A percentile compares a stretch with the other conserved stretches of the same genome.
phyloP scores from a whole-genome alignment of 2,888 invertebrate species.

The Macrostomum cliftonense region DNA sequence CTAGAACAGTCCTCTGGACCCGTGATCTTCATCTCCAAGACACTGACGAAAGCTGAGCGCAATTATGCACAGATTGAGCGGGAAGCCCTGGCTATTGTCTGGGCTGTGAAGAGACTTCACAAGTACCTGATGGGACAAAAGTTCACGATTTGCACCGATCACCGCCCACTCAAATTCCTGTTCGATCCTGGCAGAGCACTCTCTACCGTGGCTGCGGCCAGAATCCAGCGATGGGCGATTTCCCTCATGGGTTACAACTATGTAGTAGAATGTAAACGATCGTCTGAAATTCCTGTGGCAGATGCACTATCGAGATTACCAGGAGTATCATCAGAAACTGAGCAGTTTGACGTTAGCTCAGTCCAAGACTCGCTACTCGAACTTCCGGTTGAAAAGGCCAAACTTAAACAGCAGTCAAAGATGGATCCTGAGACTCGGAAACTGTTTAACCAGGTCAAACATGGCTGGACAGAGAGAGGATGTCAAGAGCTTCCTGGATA shows the following conservation, averaged over 20 bases:
- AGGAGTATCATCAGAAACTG: too few species aligned
- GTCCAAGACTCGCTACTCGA: too few species aligned
- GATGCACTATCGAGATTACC: too few species aligned
- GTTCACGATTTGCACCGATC: slow-evolving; percentile 36
- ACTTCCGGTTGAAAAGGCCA: too few species aligned
- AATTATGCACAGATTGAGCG: slow-evolving; percentile 30
- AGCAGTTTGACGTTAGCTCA: too few species aligned
- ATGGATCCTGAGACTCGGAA: too few species aligned
- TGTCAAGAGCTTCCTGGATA: too few species aligned
- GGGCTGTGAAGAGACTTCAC: slow-evolving; percentile 32
- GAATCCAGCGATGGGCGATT: slow-evolving; percentile 22
- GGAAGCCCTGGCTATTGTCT: slow-evolving; percentile 32
- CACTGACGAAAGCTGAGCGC: slow-evolving; percentile 31
- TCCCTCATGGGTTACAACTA: slow-evolving; percentile 27
- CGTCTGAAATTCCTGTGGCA: too few species aligned
- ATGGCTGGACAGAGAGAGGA: too few species aligned
- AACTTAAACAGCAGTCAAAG: too few species aligned
- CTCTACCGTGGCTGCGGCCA: slow-evolving; percentile 19
- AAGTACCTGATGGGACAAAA: slow-evolving; percentile 31
- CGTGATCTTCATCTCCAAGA: slow-evolving; percentile 33
- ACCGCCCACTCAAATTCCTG: slow-evolving; percentile 32
- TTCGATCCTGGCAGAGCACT: slow-evolving; percentile 23
- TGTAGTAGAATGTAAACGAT: slow-evolving; percentile 15
- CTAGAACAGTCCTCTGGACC: slow-evolving; percentile 21
- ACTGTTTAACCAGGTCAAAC: too few species aligned